Percentiles rank a stretch among this genome's conserved stretches.
These are phyloP conservation scores for Crocodylus rhombifer DNA, from an alignment of 2,797 vertebrate genomes.

Conservation along the genomic window DNA sequence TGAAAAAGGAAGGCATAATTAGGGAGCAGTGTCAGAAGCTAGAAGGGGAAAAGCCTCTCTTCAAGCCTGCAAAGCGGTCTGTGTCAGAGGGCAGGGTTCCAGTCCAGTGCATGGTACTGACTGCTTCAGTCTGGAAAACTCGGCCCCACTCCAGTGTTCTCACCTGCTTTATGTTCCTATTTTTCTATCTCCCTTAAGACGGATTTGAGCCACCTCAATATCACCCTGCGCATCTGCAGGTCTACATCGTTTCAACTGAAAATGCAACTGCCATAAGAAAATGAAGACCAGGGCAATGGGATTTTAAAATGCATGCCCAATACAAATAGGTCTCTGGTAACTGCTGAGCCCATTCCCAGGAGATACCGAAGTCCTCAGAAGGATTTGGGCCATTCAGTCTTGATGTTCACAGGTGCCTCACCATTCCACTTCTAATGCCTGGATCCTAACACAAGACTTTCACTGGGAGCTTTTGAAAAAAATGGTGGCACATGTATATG, in stretches of 20 bases:
- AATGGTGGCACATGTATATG: too few species aligned
- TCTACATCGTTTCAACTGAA: not conserved
- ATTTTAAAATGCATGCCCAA: not conserved
- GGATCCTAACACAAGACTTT: not conserved
- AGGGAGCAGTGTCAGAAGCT: not conserved
- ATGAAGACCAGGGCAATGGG: fast-evolving
- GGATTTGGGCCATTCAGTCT: not conserved
- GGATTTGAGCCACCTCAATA: not conserved
- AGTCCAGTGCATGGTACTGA: not conserved
- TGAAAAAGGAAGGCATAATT: not conserved
- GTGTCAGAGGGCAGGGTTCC: not conserved
- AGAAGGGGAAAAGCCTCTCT: not conserved
- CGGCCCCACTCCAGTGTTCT: not conserved
- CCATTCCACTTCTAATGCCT: not conserved
- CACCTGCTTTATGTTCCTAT: too few species aligned
- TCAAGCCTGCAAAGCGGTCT: not conserved
- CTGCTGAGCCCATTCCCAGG: not conserved
- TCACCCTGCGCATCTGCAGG: not conserved
- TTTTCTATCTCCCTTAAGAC: not conserved
- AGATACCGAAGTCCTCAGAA: not conserved
- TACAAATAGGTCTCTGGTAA: not conserved
- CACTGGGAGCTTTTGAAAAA: not conserved
- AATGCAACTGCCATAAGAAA: not conserved
- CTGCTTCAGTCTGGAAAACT: not conserved
- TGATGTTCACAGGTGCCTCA: too few species aligned